Evolutionary conservation across 1,140 invertebrate genomes (phyloP), one percentile per base, ranked within the genome.

Genomic region (Tetramorium alpestre): DNA sequence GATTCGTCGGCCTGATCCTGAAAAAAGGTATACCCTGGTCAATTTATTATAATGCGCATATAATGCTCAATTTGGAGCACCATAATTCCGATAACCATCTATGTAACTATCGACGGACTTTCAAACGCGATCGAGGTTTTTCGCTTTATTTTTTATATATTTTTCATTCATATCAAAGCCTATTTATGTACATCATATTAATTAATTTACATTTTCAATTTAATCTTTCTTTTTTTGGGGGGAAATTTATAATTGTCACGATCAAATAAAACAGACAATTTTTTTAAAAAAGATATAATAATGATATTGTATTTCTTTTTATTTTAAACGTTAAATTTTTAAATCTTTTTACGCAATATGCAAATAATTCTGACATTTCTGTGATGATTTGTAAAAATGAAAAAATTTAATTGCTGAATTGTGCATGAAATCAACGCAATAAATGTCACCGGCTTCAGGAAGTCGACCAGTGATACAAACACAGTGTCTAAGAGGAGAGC

Each of bases 41-140:
- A n/a, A 22, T 22, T 11, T 56, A 81, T 73, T 73, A 73, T 62
- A 38, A 44, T 18, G 51, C 25, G 33, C 8, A 18, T 28, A 22
- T 60, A 73, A 73, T 67, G 11, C 25, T 16, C 25, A 60, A 82
- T 82, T 73, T 60, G 25, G 62, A 4, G n/a, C 33, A 49, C 49
- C 41, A 82, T 82, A 70, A 80, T 81, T 69, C 16, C 28, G 77
- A 72, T 72, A 72, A n/a, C 18, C 69, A 82, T 82, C 80, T 60
- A 56, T 70, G n/a, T 44, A 82, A 73, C 67, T 25, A 72, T 25
- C 51, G 25, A 44, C 51, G n/a, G 25, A 73, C 54, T 28, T 25
- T 72, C 41, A 41, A 47, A 33, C 22, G 13, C 18, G 51, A 0
- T 54, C 51, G 18, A 22, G 41, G 33, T 28, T 13, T 8, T n/a